Evolutionary conservation across 1,140 invertebrate genomes (phyloP).

Genomic region (Polyergus mexicanus): DNA sequence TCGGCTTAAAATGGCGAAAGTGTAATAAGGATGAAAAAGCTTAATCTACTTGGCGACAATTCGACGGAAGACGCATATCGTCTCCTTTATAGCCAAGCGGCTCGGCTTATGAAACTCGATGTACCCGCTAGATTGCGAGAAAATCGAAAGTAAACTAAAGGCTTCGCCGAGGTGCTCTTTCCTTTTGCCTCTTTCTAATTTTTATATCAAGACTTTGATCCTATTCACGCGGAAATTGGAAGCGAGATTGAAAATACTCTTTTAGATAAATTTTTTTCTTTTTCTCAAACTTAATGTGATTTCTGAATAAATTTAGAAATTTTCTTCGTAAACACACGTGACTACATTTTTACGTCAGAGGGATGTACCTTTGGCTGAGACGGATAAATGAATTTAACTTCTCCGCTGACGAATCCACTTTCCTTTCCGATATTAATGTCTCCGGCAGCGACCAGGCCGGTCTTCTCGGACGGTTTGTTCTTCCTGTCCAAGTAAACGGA

Average conservation of each 20-base stretch:
- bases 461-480: conserved; percentile 89
- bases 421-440: conserved; percentile 86
- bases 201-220: conserved; percentile 42
- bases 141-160: conserved; percentile 44
- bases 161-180: conserved; percentile 19
- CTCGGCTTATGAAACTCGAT: conserved; percentile 21
- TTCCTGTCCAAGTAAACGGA: conserved; percentile 91
- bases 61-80: background rate
- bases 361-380: conserved; percentile 88
- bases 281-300: background rate
- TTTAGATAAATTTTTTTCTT: conserved; percentile 14
- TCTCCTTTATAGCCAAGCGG: background rate
- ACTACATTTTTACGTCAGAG: background rate
- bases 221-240: conserved; percentile 40
- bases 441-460: conserved; percentile 84
- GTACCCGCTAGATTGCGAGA: conserved; percentile 42
- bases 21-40: background rate
- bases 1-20: background rate
- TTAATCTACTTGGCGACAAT: background rate
- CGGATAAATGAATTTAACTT: conserved; percentile 89
- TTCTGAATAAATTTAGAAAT: conserved; percentile 23
- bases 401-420: conserved; percentile 85
- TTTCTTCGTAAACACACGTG: too few species aligned
- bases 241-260: conserved; percentile 34
- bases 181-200: conserved; percentile 10